These are phyloP conservation scores for Hesperophylax magnus DNA, from an alignment of 1,140 invertebrate species.

Conservation along the genomic window DNA sequence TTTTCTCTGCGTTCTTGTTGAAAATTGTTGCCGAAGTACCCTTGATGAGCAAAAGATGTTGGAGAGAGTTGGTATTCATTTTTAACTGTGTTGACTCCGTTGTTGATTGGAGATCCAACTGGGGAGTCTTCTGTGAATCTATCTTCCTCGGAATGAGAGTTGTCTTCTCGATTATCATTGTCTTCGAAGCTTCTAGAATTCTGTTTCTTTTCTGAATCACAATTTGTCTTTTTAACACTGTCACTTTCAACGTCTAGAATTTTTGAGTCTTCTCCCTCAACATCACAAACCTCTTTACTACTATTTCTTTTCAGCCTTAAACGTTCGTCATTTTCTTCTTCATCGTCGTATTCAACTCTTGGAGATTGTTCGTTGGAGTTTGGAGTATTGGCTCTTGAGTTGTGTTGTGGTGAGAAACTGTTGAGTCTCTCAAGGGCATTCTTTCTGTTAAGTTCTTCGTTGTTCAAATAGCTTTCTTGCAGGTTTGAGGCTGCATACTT, in stretches of 20 bases:
- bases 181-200: slow-evolving; percentile 22
- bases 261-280: slow-evolving; percentile 29
- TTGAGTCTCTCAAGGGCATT: slow-evolving; percentile 32
- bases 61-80: slow-evolving; percentile 54
- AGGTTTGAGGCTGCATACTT: slow-evolving; percentile 41
- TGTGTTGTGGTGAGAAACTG: slow-evolving; percentile 36
- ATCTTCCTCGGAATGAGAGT: slow-evolving; percentile 52
- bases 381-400: slow-evolving; percentile 47
- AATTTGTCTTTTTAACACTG: slow-evolving; percentile 7
- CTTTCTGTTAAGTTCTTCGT: slow-evolving; percentile 44
- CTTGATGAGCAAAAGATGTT: slow-evolving; percentile 36
- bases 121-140: slow-evolving; percentile 55
- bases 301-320: slow-evolving; percentile 13
- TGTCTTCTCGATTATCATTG: slow-evolving; percentile 46
- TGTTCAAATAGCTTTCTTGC: slow-evolving; percentile 32
- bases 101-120: slow-evolving; percentile 47
- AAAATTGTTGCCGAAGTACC: slow-evolving; percentile 41
- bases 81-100: slow-evolving; percentile 44
- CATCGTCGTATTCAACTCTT: slow-evolving; percentile 52
- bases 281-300: slow-evolving; percentile 21
- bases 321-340: slow-evolving; percentile 47
- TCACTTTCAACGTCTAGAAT: slow-evolving; percentile 16
- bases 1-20: slow-evolving; percentile 35
- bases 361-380: slow-evolving; percentile 48
- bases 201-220: slow-evolving; percentile 15